A percentile compares a stretch with the other conserved stretches of the same genome.
Conservation (phyloP, 2,113 vertebrate genomes). For the Lasiurus cinereus region DNA sequence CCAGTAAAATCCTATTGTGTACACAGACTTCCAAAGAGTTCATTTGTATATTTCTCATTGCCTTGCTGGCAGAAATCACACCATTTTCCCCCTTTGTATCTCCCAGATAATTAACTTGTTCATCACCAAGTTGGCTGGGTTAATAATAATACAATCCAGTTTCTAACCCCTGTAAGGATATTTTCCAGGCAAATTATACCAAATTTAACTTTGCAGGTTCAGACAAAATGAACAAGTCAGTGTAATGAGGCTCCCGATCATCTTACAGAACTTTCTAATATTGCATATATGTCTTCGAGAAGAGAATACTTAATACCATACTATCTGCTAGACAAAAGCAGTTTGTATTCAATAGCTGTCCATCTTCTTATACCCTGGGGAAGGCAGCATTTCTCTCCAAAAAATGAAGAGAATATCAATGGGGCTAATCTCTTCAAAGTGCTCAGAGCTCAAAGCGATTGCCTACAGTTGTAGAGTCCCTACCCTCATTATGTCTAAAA, state of each 20-base stretch:
- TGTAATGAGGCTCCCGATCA: conserved; percentile 63
- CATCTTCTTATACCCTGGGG: conserved; percentile 82
- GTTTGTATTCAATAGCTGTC: conserved; percentile 86
- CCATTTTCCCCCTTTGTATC: conserved; percentile 53
- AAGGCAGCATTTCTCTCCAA: conserved; percentile 80
- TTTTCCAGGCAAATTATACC: conserved; percentile 76
- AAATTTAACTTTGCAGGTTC: conserved; percentile 57
- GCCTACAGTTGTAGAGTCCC: conserved; percentile 80
- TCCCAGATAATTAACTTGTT: conserved; percentile 78
- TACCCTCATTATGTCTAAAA: conserved; percentile 84
- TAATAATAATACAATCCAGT: conserved; percentile 69
- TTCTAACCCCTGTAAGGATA: conserved; percentile 73
- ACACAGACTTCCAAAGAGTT: conserved; percentile 62
- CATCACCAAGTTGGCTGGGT: conserved; percentile 66
- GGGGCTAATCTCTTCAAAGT: conserved; percentile 88
- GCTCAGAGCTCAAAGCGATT: conserved; percentile 83
- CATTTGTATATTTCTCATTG: conserved; percentile 73
- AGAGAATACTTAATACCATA: conserved; percentile 81
- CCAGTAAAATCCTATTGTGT: conserved; percentile 45
- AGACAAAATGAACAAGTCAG: conserved; percentile 71
- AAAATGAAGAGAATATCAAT: conserved; percentile 88
- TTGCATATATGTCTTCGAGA: conserved; percentile 65
- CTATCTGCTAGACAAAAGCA: conserved; percentile 81
- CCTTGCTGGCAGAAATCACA: conserved; percentile 75
- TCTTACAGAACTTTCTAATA: conserved; percentile 63